A percentile compares a stretch with the other conserved stretches of the same genome.
Conservation (phyloP, 2,113 vertebrate species). For the Xiphias gladius region DNA sequence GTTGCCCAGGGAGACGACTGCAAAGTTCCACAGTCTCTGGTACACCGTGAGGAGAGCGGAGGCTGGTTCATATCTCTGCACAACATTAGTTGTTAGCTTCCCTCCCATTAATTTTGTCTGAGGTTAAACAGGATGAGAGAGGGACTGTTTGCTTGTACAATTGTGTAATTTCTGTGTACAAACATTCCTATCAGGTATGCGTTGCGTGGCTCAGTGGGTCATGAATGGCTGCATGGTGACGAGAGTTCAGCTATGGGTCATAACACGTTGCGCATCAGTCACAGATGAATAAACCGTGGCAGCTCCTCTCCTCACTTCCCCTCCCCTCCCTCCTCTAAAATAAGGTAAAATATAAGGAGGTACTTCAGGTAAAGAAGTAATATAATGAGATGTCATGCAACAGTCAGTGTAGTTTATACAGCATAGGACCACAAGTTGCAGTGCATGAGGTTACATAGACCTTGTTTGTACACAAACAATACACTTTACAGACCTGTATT, state of each 20-base stretch:
- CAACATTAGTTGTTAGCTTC: conserved; percentile 1
- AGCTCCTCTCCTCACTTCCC: neutral
- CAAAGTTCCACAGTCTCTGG: neutral
- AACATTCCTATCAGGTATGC: neutral
- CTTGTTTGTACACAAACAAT: neutral
- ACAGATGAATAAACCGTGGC: conserved; percentile 33
- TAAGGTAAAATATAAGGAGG: neutral
- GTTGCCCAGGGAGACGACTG: conserved; percentile 57
- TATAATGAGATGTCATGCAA: neutral
- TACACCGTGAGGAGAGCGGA: conserved; percentile 1
- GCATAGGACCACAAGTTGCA: neutral
- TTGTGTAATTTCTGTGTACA: conserved; percentile 14
- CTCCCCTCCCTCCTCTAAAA: neutral
- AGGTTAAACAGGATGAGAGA: conserved; percentile 18
- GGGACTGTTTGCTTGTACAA: neutral
- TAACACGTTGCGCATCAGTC: conserved; percentile 27
- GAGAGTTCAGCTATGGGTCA: conserved; percentile 35
- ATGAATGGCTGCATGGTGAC: conserved; percentile 12
- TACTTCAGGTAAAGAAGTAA: neutral
- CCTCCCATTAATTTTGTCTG: neutral
- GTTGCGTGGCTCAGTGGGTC: conserved; percentile 5
- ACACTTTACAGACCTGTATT: neutral
- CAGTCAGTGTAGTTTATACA: neutral
- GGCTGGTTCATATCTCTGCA: conserved; percentile 11
- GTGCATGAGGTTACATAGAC: no score